Base-by-base conservation (phyloP, 1,140 invertebrate genomes). In the Caenorhabditis latens region DNA sequence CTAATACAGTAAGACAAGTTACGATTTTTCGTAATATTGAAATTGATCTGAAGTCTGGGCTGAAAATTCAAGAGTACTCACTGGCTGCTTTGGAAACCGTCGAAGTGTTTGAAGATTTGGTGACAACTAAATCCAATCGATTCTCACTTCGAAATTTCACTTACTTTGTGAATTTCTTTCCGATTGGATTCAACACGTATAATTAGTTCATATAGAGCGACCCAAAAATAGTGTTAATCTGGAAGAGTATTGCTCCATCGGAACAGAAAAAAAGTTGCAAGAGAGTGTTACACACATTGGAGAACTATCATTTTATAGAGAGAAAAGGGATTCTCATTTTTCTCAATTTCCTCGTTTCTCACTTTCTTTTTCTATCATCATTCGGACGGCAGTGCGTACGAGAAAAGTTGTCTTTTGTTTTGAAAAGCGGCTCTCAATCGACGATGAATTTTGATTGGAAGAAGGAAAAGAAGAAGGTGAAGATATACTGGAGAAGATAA, bases 281-380 rank as follows among this genome's bases (percentile, higher is more conserved):
- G 46, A 79, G 71, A 50, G 71, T 79, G 71, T 79, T 79, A 79
- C 71, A 79, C 43, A 48, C 46, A 79, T 79, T 46, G 71, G 71
- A 79, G 71, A 79, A 79, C 71, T 50, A 79, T 79, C 46, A 79
- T 79, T 79, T 79, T 79, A 79, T 79, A 79, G 46, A 79, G 43
- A 50, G 71, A 79, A 14, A 50, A 79, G 46, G 71, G 19, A 50
- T 21, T 79, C 71, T 50, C 24, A 53, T 42, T 79, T 32, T 46
- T 8, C 11, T 24, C 46, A 48, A 79, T 79, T 50, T 79, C 46
- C 46, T 50, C 71, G 46, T 79, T 79, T 79, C 71, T 50, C 71
- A 79, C 71, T 48, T 42, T 42, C 46, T 32, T 79, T 21, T 63
- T 42, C 46, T 79, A 50, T 79, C 71, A 79, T 79, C 71, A 50